These are phyloP conservation scores for Drosophila formosana DNA, from an alignment of 2,888 invertebrate species.

Conservation along the genomic window DNA sequence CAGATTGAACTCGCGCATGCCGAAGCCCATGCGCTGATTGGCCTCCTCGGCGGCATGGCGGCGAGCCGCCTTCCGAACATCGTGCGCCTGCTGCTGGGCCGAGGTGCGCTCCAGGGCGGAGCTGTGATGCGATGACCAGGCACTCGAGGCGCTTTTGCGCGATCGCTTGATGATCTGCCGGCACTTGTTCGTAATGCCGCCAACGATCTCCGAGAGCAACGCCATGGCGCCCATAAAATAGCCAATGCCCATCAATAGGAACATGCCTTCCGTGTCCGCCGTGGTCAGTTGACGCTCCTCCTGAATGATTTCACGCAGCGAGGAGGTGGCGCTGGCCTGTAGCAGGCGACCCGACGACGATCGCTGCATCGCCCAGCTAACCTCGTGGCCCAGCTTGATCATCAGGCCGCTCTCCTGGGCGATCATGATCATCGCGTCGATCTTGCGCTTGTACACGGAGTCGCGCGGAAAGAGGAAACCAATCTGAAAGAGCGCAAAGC, in stretches of 20 bases:
- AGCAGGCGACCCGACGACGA: slow-evolving; percentile 87
- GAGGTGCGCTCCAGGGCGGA: slow-evolving; percentile 57
- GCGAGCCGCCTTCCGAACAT: slow-evolving; percentile 57
- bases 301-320: slow-evolving; percentile 85
- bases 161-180: slow-evolving; percentile 82
- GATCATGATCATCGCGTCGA: slow-evolving; percentile 88
- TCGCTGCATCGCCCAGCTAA: slow-evolving; percentile 90
- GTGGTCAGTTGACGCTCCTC: slow-evolving; percentile 91
- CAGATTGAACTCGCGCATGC: slow-evolving; percentile 81
- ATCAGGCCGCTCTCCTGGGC: slow-evolving; percentile 90
- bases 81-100: slow-evolving; percentile 59
- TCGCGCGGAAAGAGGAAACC: slow-evolving; percentile 88
- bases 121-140: slow-evolving; percentile 73
- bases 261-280: slow-evolving; percentile 94
- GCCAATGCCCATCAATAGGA: slow-evolving; percentile 90
- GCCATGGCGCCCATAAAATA: slow-evolving; percentile 88
- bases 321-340: slow-evolving; percentile 86
- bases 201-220: slow-evolving; percentile 89
- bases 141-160: slow-evolving; percentile 71
- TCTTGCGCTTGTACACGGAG: slow-evolving; percentile 88
- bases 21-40: slow-evolving; percentile 72
- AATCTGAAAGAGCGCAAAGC: slow-evolving; percentile 90
- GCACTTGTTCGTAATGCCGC: slow-evolving; percentile 89
- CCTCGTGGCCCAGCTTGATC: slow-evolving; percentile 89
- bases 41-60: slow-evolving; percentile 60